Base-by-base conservation (phyloP, 2,888 invertebrate genomes). In the Amphiduros pacificus region DNA sequence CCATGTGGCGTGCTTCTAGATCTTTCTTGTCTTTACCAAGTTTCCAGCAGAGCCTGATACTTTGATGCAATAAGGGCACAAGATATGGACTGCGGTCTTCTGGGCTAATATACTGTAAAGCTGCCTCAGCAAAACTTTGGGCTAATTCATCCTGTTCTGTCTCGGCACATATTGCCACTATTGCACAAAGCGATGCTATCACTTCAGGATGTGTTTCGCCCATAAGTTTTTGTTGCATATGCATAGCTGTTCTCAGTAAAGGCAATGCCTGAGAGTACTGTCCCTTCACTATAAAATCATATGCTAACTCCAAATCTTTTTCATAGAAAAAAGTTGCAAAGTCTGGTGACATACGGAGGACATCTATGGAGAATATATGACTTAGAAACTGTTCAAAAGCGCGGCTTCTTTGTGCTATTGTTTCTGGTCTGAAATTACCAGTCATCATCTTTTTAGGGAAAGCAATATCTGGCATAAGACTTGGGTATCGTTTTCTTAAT, bases 311-410 rank as follows among this genome's bases (percentile, higher is more conserved):
- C 22, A 80, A 65, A 63, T 81, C 77, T 22, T 71, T 61, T 5
- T 70, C 70, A 56, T 74, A 79, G 62, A 83, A 76, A 65, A 83
- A 83, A 24, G 76, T 71, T 26, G 74, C 72, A 49, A 83, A 77
- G 60, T 79, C 77, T 26, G 67, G 52, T 1, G 78, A 79, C 50
- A 75, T 74, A 28, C 80, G 65, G 2, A 83, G 59, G n/a, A 69
- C 66, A 56, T 79, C 77, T 14, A 76, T 65, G 17, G 77, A 74
- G 63, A 76, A 79, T 1, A 82, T 60, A 61, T 81, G 78, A 22
- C 75, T 73, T 2, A 83, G 73, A 61, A 79, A 80, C 61, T 82
- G 82, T 62, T 82, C 81, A 70, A 83, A 83, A 1, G 80, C 80
- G 36, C 80, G 71, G 57, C 81, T 82, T 58, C 83, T 64, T 63